Base-by-base conservation (phyloP, 2,888 invertebrate species). In the Clostera curtula region DNA sequence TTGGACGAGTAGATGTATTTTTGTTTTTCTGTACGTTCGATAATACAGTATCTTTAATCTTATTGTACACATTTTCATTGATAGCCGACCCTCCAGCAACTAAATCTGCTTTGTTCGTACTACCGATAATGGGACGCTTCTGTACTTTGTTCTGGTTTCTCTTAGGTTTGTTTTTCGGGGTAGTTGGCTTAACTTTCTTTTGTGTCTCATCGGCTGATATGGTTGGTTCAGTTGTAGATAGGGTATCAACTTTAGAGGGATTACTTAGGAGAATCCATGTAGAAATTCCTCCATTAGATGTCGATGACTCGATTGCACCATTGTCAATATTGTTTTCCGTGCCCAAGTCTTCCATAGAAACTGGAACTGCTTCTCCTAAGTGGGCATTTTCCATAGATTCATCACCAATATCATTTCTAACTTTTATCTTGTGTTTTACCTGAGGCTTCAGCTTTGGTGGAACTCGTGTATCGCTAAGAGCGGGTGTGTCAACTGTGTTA, bases 261-360 rank as follows among this genome's bases (percentile, higher is more conserved):
- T 70, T 80, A 39, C 90, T 91, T 9, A 93, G 61, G 9, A 92
- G 74, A 34, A 92, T 89, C 93, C 92, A 93, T 1, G 93, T 92
- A 1, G 92, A 92, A 35, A 92, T 83, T 1, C 91, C 91, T 55
- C 88, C 88, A 27, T 86, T 86, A 12, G 86, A 86, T 24, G 84
- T 91, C 30, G 83, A 88, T 29, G 77, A 73, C 49, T 84, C 61
- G 19, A 29, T 47, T 13, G 33, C 25, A 0, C 22, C 16, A 3
- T 57, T 64, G 23, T 46, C 49, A 12, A 86, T 57, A 53, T 83
- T 85, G 26, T 75, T 82, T 49, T 87, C 88, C 5, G 80, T 68
- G 53, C 88, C 87, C 1, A 88, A 50, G 35, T 89, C 89, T 42
- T 89, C 89, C 42, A 87, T 83, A 2, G 87, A 85, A 4, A 90